Conservation (phyloP, 53 echinoderm and acorn worm species). For the Mesocentrotus franciscanus region DNA sequence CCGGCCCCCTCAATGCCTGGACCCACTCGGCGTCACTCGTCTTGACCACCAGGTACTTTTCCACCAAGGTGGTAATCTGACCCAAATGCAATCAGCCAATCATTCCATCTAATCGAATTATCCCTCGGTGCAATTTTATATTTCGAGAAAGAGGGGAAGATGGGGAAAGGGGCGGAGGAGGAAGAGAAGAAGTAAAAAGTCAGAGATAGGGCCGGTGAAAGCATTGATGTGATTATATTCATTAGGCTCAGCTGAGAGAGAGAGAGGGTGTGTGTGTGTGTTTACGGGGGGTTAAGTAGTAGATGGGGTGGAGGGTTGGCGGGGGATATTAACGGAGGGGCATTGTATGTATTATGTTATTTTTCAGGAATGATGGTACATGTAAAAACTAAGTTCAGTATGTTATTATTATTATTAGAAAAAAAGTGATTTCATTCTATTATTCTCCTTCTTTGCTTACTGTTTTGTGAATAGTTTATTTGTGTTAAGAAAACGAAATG, state of each 20-base stretch:
- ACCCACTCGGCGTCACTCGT: not conserved
- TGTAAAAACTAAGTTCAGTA: too few relatives aligned
- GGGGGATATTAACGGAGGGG: too few relatives aligned
- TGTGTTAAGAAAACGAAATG: too few relatives aligned
- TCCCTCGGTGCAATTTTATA: not conserved
- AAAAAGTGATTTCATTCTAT: too few relatives aligned
- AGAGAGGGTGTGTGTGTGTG: too few relatives aligned
- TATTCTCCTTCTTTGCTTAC: too few relatives aligned
- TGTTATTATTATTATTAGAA: too few relatives aligned
- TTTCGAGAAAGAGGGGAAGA: not conserved
- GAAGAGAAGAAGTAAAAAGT: not conserved
- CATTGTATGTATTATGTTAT: too few relatives aligned
- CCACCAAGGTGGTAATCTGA: not conserved
- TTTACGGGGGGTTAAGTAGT: too few relatives aligned
- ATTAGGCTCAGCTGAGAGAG: not conserved
- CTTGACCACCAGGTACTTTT: not conserved
- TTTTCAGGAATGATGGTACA: too few relatives aligned
- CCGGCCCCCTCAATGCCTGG: not conserved
- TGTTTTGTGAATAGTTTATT: too few relatives aligned
- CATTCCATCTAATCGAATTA: not conserved
- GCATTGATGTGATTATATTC: not conserved
- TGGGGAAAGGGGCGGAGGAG: not conserved
- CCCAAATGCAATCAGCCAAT: constrained; percentile 21
- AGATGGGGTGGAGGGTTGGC: too few relatives aligned
- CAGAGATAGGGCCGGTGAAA: not conserved